These are phyloP conservation scores for Mastacembelus armatus DNA, from an alignment of 2,797 vertebrate genomes.

Conservation along the genomic window DNA sequence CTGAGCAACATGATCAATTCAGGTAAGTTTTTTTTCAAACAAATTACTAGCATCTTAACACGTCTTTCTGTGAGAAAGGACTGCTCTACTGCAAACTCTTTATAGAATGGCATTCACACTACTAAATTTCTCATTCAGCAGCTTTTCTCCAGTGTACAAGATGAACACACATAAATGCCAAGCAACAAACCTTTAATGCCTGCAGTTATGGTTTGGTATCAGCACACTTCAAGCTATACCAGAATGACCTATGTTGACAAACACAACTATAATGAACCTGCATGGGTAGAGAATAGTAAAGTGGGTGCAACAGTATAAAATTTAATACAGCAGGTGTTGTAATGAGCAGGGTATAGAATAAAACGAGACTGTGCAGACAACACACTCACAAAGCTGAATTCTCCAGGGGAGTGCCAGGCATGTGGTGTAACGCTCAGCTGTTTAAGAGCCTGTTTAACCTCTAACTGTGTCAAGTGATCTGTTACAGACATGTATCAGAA, in stretches of 20 bases:
- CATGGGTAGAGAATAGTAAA: slow-evolving; percentile 33
- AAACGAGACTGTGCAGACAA: slow-evolving; percentile 65
- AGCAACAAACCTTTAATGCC: slow-evolving; percentile 21
- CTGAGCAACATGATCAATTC: background rate
- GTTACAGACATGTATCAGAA: slow-evolving; percentile 48
- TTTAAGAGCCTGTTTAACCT: slow-evolving; percentile 81
- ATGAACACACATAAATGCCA: slow-evolving; percentile 28
- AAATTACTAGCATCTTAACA: background rate
- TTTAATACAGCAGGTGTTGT: slow-evolving; percentile 48
- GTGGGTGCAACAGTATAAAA: slow-evolving; percentile 55
- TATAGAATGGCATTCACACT: slow-evolving; percentile 15
- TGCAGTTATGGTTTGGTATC: slow-evolving; percentile 31
- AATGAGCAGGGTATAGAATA: slow-evolving; percentile 51
- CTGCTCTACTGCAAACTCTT: background rate
- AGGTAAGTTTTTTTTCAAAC: background rate
- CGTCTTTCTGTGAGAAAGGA: background rate
- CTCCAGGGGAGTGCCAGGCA: slow-evolving; percentile 52
- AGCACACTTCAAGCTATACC: slow-evolving; percentile 25
- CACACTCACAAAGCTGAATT: slow-evolving; percentile 49
- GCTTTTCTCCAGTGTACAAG: slow-evolving; percentile 29
- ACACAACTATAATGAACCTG: slow-evolving; percentile 13
- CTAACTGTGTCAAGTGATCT: slow-evolving; percentile 64
- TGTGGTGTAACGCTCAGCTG: slow-evolving; percentile 66
- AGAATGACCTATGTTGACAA: slow-evolving; percentile 41
- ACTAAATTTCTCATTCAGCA: slow-evolving; percentile 36